Evolutionary conservation across 1,140 invertebrate species (phyloP).

Genomic region (Leptestheria dahalacensis): DNA sequence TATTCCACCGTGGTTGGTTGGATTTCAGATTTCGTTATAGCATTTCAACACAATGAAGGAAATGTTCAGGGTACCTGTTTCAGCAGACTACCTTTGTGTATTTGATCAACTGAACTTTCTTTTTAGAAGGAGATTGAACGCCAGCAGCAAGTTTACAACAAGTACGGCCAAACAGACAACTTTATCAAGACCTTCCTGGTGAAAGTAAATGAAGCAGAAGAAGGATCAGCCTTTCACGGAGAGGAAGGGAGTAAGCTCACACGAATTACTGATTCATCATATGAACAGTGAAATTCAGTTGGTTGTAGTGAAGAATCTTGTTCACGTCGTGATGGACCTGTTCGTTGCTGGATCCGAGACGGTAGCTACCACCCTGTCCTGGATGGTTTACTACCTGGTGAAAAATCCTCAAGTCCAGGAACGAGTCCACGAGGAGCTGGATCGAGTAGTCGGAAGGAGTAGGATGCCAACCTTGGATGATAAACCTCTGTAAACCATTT

Average conservation of each 20-base stretch:
- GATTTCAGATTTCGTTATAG: too few species aligned
- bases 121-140: background rate
- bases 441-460: slow-evolving; percentile 62
- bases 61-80: background rate
- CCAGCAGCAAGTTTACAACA: background rate
- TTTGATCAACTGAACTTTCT: background rate
- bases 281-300: background rate
- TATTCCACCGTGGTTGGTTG: too few species aligned
- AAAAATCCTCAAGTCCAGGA: slow-evolving; percentile 67
- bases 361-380: slow-evolving; percentile 74
- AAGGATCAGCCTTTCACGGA: background rate
- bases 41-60: background rate
- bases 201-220: background rate
- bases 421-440: slow-evolving; percentile 72
- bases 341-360: slow-evolving; percentile 91
- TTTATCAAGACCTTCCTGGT: background rate
- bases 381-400: slow-evolving; percentile 75
- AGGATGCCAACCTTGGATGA: slow-evolving; percentile 69
- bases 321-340: slow-evolving; percentile 38
- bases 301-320: background rate
- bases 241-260: background rate
- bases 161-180: background rate
- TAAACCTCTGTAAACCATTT: slow-evolving; percentile 4
- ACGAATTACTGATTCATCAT: background rate
- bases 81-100: background rate